These are phyloP conservation scores for Hydrophis major DNA, from an alignment of 2,797 vertebrate species.

Conservation along the genomic window DNA sequence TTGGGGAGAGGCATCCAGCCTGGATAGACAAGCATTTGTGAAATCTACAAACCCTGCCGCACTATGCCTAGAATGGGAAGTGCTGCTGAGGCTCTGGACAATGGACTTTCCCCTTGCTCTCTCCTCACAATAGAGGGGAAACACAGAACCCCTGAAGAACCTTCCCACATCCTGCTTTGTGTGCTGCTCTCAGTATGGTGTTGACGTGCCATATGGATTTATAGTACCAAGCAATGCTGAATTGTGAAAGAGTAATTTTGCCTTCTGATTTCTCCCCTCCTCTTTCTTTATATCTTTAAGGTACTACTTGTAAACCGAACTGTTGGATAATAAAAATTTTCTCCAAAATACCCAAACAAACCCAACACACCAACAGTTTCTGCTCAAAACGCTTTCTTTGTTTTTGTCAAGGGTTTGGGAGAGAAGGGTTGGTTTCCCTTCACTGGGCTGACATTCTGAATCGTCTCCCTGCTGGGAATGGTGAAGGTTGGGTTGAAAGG, in stretches of 20 bases:
- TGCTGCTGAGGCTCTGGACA: neutral
- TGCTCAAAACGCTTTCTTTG: neutral
- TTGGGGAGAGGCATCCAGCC: neutral
- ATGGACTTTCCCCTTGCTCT: neutral
- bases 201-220: constrained; percentile 42
- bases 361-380: neutral
- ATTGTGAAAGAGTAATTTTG: constrained; percentile 40
- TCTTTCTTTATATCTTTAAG: constrained; percentile 43
- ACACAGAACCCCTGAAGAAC: neutral
- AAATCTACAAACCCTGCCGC: neutral
- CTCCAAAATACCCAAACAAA: constrained; percentile 30
- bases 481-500: neutral
- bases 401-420: neutral
- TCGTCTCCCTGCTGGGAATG: neutral
- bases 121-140: neutral
- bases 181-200: constrained; percentile 43
- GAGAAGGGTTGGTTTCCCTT: neutral
- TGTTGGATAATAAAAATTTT: constrained; percentile 72
- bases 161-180: constrained; percentile 7
- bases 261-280: constrained; percentile 9
- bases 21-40: neutral
- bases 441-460: neutral
- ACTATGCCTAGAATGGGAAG: neutral
- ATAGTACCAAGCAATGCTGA: constrained; percentile 38
- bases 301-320: constrained; percentile 54